Conservation (phyloP, 2,113 vertebrate species). For the Donacobius atricapilla region DNA sequence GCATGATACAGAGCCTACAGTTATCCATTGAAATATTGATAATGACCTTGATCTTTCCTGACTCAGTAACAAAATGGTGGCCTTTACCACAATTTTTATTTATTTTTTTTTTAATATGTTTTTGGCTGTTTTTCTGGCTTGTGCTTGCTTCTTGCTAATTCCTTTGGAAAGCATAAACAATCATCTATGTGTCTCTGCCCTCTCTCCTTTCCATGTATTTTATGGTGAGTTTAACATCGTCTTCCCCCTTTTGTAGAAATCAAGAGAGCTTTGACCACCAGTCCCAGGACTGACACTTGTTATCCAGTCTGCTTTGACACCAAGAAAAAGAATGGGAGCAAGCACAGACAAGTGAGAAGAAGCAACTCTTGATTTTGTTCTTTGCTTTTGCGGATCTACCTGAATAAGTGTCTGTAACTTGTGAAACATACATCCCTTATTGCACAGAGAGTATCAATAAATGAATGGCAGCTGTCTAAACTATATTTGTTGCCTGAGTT, state of each 20-base stretch:
- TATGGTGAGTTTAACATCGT: not conserved
- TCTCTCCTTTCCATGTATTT: not conserved
- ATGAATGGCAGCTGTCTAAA: not conserved
- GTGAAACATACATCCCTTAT: not conserved
- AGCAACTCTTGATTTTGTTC: not conserved
- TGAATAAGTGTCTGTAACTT: not conserved
- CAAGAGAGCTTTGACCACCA: not conserved
- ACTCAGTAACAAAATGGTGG: not conserved
- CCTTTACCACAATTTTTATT: not conserved
- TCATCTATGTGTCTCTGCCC: not conserved
- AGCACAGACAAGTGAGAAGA: not conserved
- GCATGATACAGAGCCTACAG: not conserved
- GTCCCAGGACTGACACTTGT: not conserved
- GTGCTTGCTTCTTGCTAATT: not conserved
- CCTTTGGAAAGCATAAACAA: not conserved
- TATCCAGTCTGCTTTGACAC: not conserved
- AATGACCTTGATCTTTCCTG: not conserved
- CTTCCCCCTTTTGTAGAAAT: not conserved
- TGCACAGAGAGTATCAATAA: not conserved
- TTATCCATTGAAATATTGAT: not conserved
- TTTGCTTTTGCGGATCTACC: not conserved
- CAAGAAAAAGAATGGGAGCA: not conserved
- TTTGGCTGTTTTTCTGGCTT: not conserved
- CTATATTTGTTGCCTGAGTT: not conserved
- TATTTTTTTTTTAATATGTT: accelerated